Evolutionary conservation across 2,113 vertebrate genomes (phyloP).

Genomic region (Chascanopsetta lugubris): DNA sequence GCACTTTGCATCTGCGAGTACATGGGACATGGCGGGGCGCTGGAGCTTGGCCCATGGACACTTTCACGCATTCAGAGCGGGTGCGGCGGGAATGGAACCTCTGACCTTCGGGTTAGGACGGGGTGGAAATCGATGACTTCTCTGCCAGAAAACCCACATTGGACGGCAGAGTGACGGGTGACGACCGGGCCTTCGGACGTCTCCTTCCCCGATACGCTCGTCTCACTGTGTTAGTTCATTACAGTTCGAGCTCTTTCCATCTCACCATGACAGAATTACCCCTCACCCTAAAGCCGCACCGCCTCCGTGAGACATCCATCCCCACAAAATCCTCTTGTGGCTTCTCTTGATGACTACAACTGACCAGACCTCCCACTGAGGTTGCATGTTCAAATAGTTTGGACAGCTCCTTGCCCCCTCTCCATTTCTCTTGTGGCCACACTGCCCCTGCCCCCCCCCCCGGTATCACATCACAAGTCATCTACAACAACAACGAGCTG

Average conservation of each 20-base stretch:
- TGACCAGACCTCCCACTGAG: constrained; percentile 42
- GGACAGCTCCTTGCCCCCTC: constrained; percentile 42
- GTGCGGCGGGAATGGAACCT: too few relatives aligned
- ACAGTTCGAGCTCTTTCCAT: neutral
- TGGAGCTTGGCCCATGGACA: too few relatives aligned
- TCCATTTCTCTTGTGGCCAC: constrained; percentile 55
- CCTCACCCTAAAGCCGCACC: neutral
- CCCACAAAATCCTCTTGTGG: constrained; percentile 30
- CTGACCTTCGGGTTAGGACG: too few relatives aligned
- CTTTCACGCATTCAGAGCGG: too few relatives aligned
- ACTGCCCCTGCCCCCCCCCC: constrained; percentile 19
- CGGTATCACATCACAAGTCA: constrained; percentile 30
- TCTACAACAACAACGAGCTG: constrained; percentile 30
- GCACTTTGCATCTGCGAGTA: too few relatives aligned
- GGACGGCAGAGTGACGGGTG: too few relatives aligned
- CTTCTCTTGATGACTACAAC: constrained; percentile 41
- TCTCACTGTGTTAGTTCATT: neutral
- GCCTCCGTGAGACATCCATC: constrained; percentile 21
- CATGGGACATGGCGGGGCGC: too few relatives aligned
- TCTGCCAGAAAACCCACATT: too few relatives aligned
- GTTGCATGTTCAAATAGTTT: constrained; percentile 39
- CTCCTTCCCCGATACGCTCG: neutral
- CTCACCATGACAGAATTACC: neutral
- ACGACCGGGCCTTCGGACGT: too few relatives aligned
- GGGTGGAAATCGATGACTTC: too few relatives aligned